These are phyloP conservation scores for Melipona bicolor DNA, from an alignment of 2,888 invertebrate genomes.

Conservation along the genomic window DNA sequence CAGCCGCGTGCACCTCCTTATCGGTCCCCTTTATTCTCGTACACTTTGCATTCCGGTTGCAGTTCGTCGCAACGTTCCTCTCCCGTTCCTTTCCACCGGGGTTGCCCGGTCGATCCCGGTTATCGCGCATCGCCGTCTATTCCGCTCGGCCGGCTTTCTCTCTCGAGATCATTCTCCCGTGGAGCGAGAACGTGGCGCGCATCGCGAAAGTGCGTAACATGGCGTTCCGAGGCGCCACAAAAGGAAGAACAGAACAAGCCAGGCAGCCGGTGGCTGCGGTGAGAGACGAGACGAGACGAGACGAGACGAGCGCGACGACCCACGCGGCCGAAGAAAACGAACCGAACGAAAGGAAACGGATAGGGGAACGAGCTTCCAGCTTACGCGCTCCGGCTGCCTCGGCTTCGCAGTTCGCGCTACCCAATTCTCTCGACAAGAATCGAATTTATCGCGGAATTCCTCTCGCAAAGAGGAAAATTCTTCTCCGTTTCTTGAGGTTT, in stretches of 20 bases:
- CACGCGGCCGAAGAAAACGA: slow-evolving; percentile 43
- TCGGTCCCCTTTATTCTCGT: slow-evolving; percentile 24
- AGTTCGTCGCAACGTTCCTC: neutral
- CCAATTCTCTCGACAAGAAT: neutral
- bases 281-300: slow-evolving; percentile 16
- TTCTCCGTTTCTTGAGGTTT: neutral
- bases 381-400: slow-evolving; percentile 20
- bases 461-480: no score
- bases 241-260: slow-evolving; percentile 56
- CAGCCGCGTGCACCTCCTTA: slow-evolving; percentile 11
- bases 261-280: slow-evolving; percentile 26
- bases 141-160: slow-evolving; percentile 51
- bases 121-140: neutral
- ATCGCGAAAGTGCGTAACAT: slow-evolving; percentile 68
- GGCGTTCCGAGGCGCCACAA: slow-evolving; percentile 68
- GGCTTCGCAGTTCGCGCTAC: neutral
- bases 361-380: slow-evolving; percentile 38
- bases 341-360: slow-evolving; percentile 38
- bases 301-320: slow-evolving; percentile 52
- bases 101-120: neutral
- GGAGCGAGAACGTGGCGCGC: slow-evolving; percentile 41
- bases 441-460: neutral
- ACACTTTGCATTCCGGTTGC: neutral
- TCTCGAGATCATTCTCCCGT: slow-evolving; percentile 64
- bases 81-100: neutral